Evolutionary conservation across 2,888 invertebrate species (phyloP).

Genomic region (Taenaris catops): DNA sequence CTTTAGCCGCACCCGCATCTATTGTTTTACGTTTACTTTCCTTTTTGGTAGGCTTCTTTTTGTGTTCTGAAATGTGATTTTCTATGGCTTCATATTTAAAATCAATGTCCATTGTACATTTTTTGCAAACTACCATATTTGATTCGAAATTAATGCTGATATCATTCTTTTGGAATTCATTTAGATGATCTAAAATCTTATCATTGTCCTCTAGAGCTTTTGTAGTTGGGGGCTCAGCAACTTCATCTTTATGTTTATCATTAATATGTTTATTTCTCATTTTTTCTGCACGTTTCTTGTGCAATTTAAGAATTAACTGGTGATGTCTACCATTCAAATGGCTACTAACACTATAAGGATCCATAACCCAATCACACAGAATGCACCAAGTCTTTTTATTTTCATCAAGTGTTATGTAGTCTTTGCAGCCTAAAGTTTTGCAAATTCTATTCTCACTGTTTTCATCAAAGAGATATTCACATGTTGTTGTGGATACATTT

Average conservation of each 20-base stretch:
- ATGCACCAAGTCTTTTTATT: constrained; percentile 28
- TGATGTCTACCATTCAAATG: constrained; percentile 32
- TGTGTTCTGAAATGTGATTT: constrained; percentile 32
- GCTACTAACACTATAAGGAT: background rate
- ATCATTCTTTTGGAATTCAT: constrained; percentile 32
- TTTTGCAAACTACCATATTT: constrained; percentile 31
- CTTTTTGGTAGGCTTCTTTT: constrained; percentile 11
- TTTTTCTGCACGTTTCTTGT: constrained; percentile 23
- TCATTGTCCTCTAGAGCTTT: background rate
- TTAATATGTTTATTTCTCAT: constrained; percentile 4
- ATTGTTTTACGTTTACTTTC: constrained; percentile 1
- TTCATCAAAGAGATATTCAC: constrained; percentile 9
- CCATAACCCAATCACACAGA: constrained; percentile 31
- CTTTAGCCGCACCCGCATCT: background rate
- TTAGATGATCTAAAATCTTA: constrained; percentile 28
- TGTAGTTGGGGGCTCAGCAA: background rate
- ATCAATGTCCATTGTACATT: constrained; percentile 28
- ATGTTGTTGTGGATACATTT: background rate
- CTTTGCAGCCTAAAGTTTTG: constrained; percentile 22
- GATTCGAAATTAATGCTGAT: constrained; percentile 34
- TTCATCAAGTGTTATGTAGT: constrained; percentile 26
- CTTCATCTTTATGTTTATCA: background rate
- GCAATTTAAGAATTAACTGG: constrained; percentile 29
- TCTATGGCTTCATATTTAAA: constrained; percentile 28
- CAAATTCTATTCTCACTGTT: constrained; percentile 24